Percentiles rank a stretch among this genome's conserved stretches.
These are phyloP conservation scores for Sebastiscus tertius DNA, from an alignment of 2,797 vertebrate genomes.

Conservation along the genomic window DNA sequence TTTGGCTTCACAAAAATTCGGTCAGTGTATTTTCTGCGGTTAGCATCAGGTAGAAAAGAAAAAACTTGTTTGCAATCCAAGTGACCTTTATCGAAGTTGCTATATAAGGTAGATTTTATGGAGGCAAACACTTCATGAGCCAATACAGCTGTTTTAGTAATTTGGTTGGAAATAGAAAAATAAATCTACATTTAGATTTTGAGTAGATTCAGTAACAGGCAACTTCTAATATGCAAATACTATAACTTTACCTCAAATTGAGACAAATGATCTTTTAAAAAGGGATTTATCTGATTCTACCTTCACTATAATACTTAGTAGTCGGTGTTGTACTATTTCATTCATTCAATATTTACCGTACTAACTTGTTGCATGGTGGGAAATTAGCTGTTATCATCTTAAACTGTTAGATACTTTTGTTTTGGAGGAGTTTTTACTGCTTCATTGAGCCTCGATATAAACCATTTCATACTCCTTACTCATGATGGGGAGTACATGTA, in stretches of 20 bases:
- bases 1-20: conserved; percentile 32
- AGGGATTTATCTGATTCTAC: conserved; percentile 48
- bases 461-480: conserved; percentile 33
- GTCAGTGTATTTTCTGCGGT: conserved; percentile 31
- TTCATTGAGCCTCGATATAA: conserved; percentile 38
- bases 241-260: conserved; percentile 78
- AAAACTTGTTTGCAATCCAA: conserved; percentile 69
- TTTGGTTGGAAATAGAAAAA: conserved; percentile 22
- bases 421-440: conserved; percentile 44
- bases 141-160: conserved; percentile 27
- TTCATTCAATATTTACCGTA: conserved; percentile 47
- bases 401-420: conserved; percentile 33
- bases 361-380: conserved; percentile 67
- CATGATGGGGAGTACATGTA: conserved; percentile 36
- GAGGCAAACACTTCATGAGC: conserved; percentile 36
- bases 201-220: conserved; percentile 42
- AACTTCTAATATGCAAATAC: conserved; percentile 80
- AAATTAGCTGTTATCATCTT: conserved; percentile 27
- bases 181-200: conserved; percentile 31
- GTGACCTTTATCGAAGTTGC: conserved; percentile 75
- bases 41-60: conserved; percentile 40
- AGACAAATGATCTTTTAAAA: conserved; percentile 48
- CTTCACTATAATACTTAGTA: conserved; percentile 48
- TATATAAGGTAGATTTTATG: conserved; percentile 12
- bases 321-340: conserved; percentile 40